Evolutionary conservation across 1,140 invertebrate genomes (phyloP).

Genomic region (Melipona quadrifasciata): DNA sequence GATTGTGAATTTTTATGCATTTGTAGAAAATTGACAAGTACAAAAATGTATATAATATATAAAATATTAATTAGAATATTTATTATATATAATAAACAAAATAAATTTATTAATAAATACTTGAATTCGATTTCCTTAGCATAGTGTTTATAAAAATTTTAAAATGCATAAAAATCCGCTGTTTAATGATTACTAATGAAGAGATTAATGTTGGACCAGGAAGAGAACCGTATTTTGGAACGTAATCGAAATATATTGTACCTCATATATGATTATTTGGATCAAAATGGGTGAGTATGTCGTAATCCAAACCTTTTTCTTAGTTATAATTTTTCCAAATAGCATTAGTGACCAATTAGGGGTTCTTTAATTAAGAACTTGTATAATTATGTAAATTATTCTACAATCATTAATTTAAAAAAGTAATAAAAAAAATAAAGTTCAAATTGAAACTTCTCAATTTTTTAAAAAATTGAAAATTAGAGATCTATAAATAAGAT

Average conservation of each 20-base stretch:
- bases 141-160: too few relatives aligned
- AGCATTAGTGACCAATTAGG: fast-evolving
- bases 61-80: too few relatives aligned
- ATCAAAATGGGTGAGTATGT: slow-evolving; percentile 85
- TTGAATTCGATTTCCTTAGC: too few relatives aligned
- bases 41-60: too few relatives aligned
- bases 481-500: background rate
- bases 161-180: background rate
- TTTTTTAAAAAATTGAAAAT: too few relatives aligned
- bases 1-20: too few relatives aligned
- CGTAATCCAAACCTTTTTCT: background rate
- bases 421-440: background rate
- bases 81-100: too few relatives aligned
- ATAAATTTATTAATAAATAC: too few relatives aligned
- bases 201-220: slow-evolving; percentile 77
- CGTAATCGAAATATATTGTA: slow-evolving; percentile 89
- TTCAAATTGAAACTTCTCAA: background rate
- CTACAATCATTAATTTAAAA: too few relatives aligned
- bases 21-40: too few relatives aligned
- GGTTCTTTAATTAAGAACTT: too few relatives aligned
- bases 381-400: too few relatives aligned
- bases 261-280: slow-evolving; percentile 89
- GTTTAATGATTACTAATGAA: slow-evolving; percentile 11
- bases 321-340: background rate
- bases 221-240: slow-evolving; percentile 84